Evolutionary conservation across 64 coral and sea anemone genomes (phyloP).

Genomic region (Astreopora myriophthalma): DNA sequence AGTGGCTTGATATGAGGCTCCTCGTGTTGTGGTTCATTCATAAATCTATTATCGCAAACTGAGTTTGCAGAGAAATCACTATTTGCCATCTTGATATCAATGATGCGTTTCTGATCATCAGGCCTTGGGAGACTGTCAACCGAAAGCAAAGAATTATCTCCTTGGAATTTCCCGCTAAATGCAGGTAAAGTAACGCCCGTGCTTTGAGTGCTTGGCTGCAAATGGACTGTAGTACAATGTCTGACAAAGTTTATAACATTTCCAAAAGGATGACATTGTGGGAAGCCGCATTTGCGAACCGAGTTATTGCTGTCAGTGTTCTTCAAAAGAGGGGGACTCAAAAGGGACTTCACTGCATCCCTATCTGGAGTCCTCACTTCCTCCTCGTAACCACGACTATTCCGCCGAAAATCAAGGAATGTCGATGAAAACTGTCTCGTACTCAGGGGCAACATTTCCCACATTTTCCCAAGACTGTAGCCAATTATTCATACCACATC

Average conservation of each 20-base stretch:
- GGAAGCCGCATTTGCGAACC: not conserved
- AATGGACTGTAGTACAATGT: not conserved
- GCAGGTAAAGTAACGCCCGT: not conserved
- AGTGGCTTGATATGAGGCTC: not conserved
- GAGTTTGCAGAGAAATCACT: not conserved
- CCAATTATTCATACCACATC: not conserved
- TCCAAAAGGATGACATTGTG: not conserved
- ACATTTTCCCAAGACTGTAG: too few species aligned
- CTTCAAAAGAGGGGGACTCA: not conserved
- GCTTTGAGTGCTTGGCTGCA: not conserved
- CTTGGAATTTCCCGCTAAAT: not conserved
- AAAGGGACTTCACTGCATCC: not conserved
- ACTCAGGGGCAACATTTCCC: not conserved
- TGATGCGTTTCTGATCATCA: not conserved
- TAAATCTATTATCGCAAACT: not conserved
- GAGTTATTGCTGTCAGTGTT: too few species aligned
- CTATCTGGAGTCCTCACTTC: not conserved
- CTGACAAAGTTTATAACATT: not conserved
- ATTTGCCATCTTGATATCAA: not conserved
- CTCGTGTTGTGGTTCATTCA: not conserved
- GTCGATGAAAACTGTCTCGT: constrained; percentile 18
- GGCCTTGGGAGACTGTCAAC: not conserved
- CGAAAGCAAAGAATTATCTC: not conserved
- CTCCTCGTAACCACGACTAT: not conserved
- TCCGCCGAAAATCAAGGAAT: constrained; percentile 22